Conservation (phyloP, 2,888 invertebrate genomes). For the Meghimatium bilineatum region DNA sequence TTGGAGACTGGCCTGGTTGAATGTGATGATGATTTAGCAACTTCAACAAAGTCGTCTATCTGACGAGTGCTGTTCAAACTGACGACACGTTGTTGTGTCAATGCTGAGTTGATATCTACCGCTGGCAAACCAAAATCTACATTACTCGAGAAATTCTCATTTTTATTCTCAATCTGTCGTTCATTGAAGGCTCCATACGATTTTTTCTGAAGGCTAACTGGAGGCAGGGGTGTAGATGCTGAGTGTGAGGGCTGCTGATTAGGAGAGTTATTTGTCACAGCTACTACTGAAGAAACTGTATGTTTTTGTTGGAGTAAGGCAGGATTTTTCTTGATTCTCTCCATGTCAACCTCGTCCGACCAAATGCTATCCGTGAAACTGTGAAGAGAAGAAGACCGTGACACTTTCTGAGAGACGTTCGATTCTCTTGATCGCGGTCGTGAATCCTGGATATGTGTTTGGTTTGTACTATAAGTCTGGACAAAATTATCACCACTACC, state of each 20-base stretch:
- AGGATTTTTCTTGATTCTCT: conserved; percentile 52
- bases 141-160: conserved; percentile 67
- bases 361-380: conserved; percentile 72
- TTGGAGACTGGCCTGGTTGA: conserved; percentile 41
- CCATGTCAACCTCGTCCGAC: conserved; percentile 64
- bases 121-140: conserved; percentile 73
- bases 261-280: conserved; percentile 33
- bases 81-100: conserved; percentile 42
- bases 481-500: neutral
- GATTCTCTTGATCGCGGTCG: conserved; percentile 51
- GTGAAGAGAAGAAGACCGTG: conserved; percentile 63
- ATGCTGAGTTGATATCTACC: conserved; percentile 60
- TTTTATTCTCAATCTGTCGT: conserved; percentile 37
- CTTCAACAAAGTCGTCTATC: conserved; percentile 40
- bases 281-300: conserved; percentile 43
- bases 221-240: conserved; percentile 46
- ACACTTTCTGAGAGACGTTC: conserved; percentile 50
- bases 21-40: neutral
- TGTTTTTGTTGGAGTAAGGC: conserved; percentile 40
- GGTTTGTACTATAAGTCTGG: neutral
- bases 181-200: conserved; percentile 21
- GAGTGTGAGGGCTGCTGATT: conserved; percentile 31
- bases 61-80: conserved; percentile 42
- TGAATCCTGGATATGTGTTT: conserved; percentile 46
- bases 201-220: conserved; percentile 18